Base-by-base conservation (phyloP, 2,888 invertebrate genomes). In the Entomobrya multifasciata region DNA sequence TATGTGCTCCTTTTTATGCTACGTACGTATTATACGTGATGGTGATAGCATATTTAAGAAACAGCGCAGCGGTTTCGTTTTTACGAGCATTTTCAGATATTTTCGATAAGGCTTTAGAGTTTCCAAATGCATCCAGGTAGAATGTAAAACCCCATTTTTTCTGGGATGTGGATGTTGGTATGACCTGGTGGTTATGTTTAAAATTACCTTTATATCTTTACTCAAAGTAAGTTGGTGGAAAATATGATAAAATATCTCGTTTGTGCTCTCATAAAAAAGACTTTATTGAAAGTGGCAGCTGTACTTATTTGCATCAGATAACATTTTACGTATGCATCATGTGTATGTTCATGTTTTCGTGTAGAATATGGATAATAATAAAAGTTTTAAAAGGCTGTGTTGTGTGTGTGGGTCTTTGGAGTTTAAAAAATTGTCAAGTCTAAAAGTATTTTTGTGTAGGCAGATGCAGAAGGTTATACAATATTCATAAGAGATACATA, bases 231-330 rank as follows among this genome's bases (percentile, higher is more conserved):
- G n/a, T n/a, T n/a, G n/a, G n/a, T n/a, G 36, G 36, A 36, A 36
- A 36, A 36, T 36, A 70, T 22, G 1, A 22, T 65, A 44, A 44
- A 22, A 52, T 30, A 20, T 57, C 55, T 74, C 52, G 74, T 77
- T 15, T 49, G 13, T 77, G 25, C 22, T 57, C 20, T 60, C 77
- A 60, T 77, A 77, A 77, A 15, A 60, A 60, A n/a, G 17, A 17
- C 22, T 60, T 77, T 77, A 77, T 60, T 57, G 77, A 77, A 77
- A 60, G 57, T 60, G 60, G 60, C 77, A 77, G 77, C 57, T 77
- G 77, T 25, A 27, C 25, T 49, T 25, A n/a, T n/a, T n/a, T n/a
- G n/a, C n/a, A n/a, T n/a, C n/a, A n/a, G n/a, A n/a, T n/a, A n/a
- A n/a, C n/a, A n/a, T n/a, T n/a, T n/a, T n/a, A n/a, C n/a, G n/a